These are phyloP conservation scores for Ptilorrhoa leucosticta DNA, from an alignment of 2,113 vertebrate genomes.

Conservation along the genomic window DNA sequence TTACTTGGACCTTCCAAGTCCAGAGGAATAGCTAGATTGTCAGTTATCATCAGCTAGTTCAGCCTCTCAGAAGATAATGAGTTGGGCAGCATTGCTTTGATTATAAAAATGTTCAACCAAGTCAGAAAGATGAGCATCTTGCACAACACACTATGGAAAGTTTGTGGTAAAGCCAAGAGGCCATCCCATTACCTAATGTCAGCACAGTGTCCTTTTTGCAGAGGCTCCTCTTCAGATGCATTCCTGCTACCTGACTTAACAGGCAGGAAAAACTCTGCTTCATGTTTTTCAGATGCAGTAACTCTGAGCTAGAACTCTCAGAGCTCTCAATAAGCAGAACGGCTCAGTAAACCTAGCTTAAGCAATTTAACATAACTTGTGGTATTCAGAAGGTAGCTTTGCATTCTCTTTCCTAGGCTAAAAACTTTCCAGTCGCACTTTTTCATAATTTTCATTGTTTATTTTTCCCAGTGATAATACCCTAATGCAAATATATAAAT, in stretches of 20 bases:
- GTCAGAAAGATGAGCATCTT: not conserved
- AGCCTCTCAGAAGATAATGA: not conserved
- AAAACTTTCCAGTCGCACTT: not conserved
- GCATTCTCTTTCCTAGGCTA: not conserved
- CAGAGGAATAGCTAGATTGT: not conserved
- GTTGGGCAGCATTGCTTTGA: not conserved
- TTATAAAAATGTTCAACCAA: not conserved
- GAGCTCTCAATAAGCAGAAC: not conserved
- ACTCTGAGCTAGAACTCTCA: not conserved
- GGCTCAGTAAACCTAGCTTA: not conserved
- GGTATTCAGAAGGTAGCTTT: not conserved
- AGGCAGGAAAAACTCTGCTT: not conserved
- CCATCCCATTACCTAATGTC: not conserved
- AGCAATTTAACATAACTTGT: not conserved
- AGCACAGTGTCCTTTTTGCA: not conserved
- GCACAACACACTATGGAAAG: accelerated
- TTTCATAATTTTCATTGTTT: not conserved
- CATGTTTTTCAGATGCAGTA: not conserved
- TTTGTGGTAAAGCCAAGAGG: not conserved
- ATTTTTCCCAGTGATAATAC: not conserved
- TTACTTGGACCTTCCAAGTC: not conserved
- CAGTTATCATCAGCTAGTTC: accelerated
- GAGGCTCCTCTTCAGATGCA: not conserved
- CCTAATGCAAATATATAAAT: not conserved
- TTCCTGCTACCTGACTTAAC: not conserved